Evolutionary conservation across 2,888 invertebrate genomes (phyloP).

Genomic region (Branchipolynoe longqiensis): DNA sequence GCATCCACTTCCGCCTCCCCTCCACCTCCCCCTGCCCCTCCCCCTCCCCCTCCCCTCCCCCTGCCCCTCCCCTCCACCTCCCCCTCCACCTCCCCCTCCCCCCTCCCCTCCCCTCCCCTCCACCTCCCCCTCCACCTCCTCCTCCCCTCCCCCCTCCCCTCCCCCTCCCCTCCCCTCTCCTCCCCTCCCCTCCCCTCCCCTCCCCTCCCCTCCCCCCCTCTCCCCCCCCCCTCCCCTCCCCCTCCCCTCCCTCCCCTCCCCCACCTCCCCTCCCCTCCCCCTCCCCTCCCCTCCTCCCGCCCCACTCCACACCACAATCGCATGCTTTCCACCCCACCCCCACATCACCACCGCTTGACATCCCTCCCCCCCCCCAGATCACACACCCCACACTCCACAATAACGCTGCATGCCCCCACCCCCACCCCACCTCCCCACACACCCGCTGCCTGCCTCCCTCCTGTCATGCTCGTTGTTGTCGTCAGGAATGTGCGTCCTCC

Average conservation of each 20-base stretch:
- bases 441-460: no score
- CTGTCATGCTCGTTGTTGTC: no score
- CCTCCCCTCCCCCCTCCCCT: not conserved
- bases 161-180: not conserved
- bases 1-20: no score
- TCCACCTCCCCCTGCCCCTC: not conserved
- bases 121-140: not conserved
- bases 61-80: not conserved
- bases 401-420: no score
- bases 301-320: no score
- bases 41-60: not conserved
- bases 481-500: no score
- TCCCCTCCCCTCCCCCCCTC: not conserved
- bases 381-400: no score
- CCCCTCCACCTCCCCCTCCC: not conserved
- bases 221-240: not conserved
- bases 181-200: not conserved
- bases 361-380: no score
- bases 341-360: no score
- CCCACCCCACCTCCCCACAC: no score
- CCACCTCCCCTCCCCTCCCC: conserved; percentile 24
- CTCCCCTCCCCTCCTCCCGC: no score
- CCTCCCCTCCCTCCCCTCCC: conserved; percentile 13
- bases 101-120: not conserved
- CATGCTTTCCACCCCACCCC: no score